Evolutionary conservation across 2,888 invertebrate species (phyloP).

Genomic region (Tetragonula carbonaria): DNA sequence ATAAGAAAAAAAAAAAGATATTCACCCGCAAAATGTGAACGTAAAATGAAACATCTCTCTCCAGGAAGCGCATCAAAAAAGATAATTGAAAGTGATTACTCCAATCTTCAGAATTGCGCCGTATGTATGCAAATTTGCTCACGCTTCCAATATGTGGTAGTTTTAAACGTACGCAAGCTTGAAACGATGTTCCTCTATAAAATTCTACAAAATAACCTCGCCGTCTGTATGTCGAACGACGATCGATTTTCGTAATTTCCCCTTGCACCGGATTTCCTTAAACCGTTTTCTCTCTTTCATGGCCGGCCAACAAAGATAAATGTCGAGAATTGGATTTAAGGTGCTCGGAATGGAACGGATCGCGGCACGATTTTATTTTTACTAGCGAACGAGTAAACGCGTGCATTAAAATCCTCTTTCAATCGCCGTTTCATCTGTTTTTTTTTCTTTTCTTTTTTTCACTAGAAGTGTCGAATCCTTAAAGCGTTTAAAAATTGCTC

Average conservation of each 20-base stretch:
- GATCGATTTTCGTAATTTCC: conserved; percentile 53
- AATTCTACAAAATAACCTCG: conserved; percentile 18
- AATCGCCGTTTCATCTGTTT: not conserved
- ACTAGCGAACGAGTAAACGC: not conserved
- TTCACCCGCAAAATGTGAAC: not conserved
- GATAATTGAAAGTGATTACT: not conserved
- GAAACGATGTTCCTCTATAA: conserved; percentile 5
- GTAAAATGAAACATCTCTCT: not conserved
- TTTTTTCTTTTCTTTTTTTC: not conserved
- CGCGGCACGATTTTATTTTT: conserved; percentile 17
- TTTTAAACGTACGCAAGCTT: not conserved
- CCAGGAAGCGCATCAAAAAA: not conserved
- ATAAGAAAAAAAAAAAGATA: not conserved
- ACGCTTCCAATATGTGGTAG: not conserved
- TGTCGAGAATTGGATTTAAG: conserved; percentile 34
- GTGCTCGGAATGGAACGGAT: conserved; percentile 11
- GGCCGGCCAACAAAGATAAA: conserved; percentile 49
- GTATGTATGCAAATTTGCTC: not conserved
- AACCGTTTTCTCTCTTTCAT: conserved; percentile 44
- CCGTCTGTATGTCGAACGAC: conserved; percentile 18
- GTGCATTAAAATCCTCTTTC: not conserved
- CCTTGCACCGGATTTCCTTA: conserved; percentile 48
- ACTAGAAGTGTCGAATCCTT: not conserved
- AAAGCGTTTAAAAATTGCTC: not conserved
- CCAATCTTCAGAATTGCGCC: not conserved